Percentiles rank a stretch among this genome's conserved stretches.
These are phyloP conservation scores for Eleutherodactylus coqui DNA, from an alignment of 2,797 vertebrate genomes.

Conservation along the genomic window DNA sequence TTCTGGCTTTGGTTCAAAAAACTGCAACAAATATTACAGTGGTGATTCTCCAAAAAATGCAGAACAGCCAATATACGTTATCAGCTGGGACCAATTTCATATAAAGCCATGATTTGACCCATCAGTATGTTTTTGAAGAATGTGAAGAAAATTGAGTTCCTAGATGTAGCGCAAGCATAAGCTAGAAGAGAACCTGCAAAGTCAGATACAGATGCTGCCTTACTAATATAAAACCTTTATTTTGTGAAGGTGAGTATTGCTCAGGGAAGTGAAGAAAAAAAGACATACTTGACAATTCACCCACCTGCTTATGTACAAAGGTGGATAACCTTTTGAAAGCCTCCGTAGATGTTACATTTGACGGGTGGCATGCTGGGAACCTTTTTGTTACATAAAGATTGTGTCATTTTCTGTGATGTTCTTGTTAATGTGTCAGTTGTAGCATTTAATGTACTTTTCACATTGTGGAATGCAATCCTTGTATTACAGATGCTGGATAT, in stretches of 20 bases:
- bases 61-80: too few species aligned
- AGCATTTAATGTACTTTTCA: not conserved
- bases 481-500: slow-evolving; percentile 88
- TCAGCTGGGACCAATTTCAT: too few species aligned
- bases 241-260: not conserved
- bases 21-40: too few species aligned
- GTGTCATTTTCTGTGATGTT: not conserved
- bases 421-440: not conserved
- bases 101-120: too few species aligned
- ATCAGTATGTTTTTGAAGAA: too few species aligned
- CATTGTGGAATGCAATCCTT: not conserved
- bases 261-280: not conserved
- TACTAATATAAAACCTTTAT: not conserved
- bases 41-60: too few species aligned
- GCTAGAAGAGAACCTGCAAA: too few species aligned
- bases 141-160: too few species aligned
- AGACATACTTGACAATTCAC: not conserved
- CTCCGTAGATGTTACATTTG: not conserved
- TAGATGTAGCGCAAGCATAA: too few species aligned
- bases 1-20: too few species aligned
- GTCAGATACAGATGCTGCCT: too few species aligned
- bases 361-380: not conserved
- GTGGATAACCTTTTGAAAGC: not conserved
- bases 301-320: not conserved
- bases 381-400: not conserved